Conservation (phyloP, 2,113 vertebrate genomes). For the Marmota monax region DNA sequence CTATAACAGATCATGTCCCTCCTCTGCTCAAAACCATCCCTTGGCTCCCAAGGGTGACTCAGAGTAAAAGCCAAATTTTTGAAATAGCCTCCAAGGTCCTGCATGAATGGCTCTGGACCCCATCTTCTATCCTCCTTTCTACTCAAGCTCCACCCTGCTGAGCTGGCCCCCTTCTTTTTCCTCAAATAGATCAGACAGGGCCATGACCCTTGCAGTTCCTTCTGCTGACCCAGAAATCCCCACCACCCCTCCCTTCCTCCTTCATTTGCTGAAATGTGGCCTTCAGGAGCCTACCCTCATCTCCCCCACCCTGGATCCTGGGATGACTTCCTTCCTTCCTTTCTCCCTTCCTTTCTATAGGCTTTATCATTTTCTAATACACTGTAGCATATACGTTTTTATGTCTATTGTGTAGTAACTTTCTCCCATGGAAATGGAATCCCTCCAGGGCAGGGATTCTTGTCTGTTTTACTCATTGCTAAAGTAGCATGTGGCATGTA, state of each 20-base stretch:
- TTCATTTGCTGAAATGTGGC: neutral
- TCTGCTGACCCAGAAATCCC: neutral
- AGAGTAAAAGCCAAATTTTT: neutral
- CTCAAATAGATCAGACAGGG: neutral
- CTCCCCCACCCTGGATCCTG: neutral
- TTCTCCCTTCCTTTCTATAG: too few relatives aligned
- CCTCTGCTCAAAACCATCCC: neutral
- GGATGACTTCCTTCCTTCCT: neutral
- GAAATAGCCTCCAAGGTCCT: neutral
- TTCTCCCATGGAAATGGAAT: neutral
- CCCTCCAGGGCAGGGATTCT: neutral
- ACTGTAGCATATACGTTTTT: neutral
- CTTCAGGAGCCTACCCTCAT: accelerated
- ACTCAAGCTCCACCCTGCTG: neutral
- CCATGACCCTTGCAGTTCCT: accelerated
- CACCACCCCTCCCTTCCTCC: neutral
- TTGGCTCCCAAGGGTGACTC: neutral
- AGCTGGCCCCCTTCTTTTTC: neutral
- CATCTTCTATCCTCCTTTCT: neutral
- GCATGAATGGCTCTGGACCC: too few relatives aligned
- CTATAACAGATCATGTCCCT: neutral
- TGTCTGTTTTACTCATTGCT: neutral
- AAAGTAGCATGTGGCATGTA: neutral
- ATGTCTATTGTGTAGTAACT: neutral
- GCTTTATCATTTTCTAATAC: neutral